Base-by-base conservation (phyloP, 2,113 vertebrate genomes). In the Emydura subglobosa region DNA sequence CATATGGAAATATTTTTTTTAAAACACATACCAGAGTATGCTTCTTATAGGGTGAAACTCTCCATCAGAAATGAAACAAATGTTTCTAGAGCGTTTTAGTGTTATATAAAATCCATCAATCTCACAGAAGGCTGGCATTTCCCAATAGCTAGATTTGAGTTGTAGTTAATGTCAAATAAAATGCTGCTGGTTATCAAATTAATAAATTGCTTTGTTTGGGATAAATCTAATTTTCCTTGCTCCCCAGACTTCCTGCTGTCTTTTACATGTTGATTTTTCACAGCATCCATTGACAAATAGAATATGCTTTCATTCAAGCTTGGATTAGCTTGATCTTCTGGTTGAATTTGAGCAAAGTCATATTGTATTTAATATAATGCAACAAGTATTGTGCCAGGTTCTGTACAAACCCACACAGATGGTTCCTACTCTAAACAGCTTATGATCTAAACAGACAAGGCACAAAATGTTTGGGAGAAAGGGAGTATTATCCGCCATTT, bases 1-100 rank as follows among this genome's bases (percentile, higher is more conserved):
- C 98, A 98, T 98, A 98, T 98, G 98, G 98, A 98, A 97, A 98
- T 98, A 98, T 98, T 98, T 98, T 68, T 59, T 98, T 97, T 61
- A 98, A 97, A 98, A 97, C 98, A 98, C 98, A 98, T 96, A 97
- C 96, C 97, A 97, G 96, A 24, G 93, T 91, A 79, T 84, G 97
- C 96, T 97, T 97, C 97, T 97, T 96, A 91, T 93, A 89, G 97
- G 96, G 96, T 97, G 97, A 97, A 98, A 90, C 95, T 95, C 88
- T 47, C 90, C 92, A 87, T 94, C 97, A 97, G 90, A 91, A 96
- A 96, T 2, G 14, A 93, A 93, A 79, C 50, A 91, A 85, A 94
- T 87, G 93, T 91, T 96, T 93, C 94, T n/a, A 85, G 94, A 95
- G 84, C 47, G 16, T 53, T 87, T 44, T 59, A 94, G 65, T 39